Percentiles rank a stretch among this genome's conserved stretches.
phyloP scores from a whole-genome alignment of 2,797 vertebrate genomes.

The Perodicticus potto region DNA sequence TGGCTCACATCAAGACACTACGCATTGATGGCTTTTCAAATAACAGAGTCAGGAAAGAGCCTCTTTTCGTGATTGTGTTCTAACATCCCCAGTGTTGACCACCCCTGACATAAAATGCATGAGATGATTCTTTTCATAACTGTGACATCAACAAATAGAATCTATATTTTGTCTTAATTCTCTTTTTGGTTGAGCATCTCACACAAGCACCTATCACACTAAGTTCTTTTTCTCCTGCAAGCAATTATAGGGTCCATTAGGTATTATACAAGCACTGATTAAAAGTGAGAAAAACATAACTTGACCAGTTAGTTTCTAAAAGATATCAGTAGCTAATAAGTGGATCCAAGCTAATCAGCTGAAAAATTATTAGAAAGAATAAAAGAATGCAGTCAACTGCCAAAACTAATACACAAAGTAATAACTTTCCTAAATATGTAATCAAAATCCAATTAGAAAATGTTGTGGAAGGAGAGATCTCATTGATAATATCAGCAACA shows the following conservation, averaged over 20 bases:
- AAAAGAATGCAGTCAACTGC: slow-evolving; percentile 18
- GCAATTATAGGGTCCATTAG: background rate
- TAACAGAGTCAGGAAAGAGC: background rate
- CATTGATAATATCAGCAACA: background rate
- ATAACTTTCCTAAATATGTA: background rate
- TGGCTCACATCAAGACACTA: background rate
- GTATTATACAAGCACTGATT: background rate
- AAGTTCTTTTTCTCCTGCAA: background rate
- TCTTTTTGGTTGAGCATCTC: background rate
- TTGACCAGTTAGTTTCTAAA: slow-evolving; percentile 14
- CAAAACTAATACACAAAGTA: slow-evolving; percentile 38
- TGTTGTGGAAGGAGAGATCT: background rate
- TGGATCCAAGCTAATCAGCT: slow-evolving; percentile 6
- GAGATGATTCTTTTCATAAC: background rate
- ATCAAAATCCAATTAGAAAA: slow-evolving; percentile 7
- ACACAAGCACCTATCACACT: background rate
- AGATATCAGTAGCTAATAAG: background rate
- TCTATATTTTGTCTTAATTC: background rate
- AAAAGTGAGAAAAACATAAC: background rate
- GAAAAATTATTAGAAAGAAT: slow-evolving; percentile 19
- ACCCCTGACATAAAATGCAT: background rate
- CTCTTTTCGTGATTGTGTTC: background rate
- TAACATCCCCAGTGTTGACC: background rate
- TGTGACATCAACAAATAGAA: background rate
- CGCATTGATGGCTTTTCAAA: slow-evolving; percentile 9